These are phyloP conservation scores for Holothuria scabra DNA, from an alignment of 53 echinoderm and acorn worm species.

Conservation along the genomic window DNA sequence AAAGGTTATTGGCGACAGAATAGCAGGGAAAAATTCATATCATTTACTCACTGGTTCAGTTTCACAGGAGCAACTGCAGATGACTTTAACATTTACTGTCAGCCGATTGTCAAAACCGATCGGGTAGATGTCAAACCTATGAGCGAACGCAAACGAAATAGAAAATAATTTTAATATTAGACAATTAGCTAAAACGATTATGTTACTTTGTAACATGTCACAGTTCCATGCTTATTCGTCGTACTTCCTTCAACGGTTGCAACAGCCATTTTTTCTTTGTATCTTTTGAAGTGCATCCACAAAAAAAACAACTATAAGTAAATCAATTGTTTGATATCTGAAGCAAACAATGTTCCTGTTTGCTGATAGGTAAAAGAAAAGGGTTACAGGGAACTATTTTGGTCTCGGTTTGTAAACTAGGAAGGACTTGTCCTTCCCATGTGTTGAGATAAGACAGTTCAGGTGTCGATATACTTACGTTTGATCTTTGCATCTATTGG, in stretches of 20 bases:
- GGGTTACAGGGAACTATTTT: no score
- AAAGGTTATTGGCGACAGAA: no score
- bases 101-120: conserved; percentile 26
- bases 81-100: neutral
- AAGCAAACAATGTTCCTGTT: no score
- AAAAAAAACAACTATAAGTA: no score
- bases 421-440: no score
- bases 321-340: no score
- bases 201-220: no score
- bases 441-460: no score
- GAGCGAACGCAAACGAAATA: neutral
- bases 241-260: neutral
- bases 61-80: conserved; percentile 25
- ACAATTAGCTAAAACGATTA: no score
- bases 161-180: neutral
- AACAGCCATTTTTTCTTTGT: neutral
- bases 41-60: conserved; percentile 6
- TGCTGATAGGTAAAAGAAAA: no score
- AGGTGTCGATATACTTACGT: neutral
- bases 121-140: conserved; percentile 34
- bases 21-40: neutral
- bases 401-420: no score
- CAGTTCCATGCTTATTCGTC: neutral
- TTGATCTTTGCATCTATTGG: conserved; percentile 8
- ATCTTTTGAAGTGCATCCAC: no score